Evolutionary conservation across 2,113 vertebrate species (phyloP), one percentile per base, ranked within the genome.

Genomic region (Tyrannus savana): DNA sequence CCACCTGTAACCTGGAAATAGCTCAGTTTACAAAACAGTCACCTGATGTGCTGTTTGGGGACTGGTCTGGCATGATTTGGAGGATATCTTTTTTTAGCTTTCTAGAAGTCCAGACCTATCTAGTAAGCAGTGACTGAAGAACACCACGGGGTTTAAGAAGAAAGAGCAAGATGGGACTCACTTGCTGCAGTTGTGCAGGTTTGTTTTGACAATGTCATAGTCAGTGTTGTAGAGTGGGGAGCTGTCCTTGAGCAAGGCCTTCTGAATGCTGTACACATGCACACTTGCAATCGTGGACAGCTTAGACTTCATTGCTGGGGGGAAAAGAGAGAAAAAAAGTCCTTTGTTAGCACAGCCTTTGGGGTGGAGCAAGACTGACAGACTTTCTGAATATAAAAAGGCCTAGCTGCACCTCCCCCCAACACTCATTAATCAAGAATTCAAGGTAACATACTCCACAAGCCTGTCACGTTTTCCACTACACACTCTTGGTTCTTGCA

Each of bases 191-290:
- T 98, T 98, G 86, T 98, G 98, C 63, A 99, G 97, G 92, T 99
- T 99, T 62, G 99, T 98, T 96, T 99, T 99, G 77, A 99, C 96
- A 14, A 99, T 98, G 77, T 99, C 99, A 1, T 99, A 99, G 97
- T 99, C 99, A 0, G 99, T 99, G 64, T 98, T 98, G 98, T 99
- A 99, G 67, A 99, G 99, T 0, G 99, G 99, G 4, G 98, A 97
- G 27, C 99, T 99, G 98, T 99, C 99, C 95, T 98, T 99, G 42
- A 99, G 98, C 64, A 98, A 96, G 27, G 99, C 99, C 95, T 99
- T 99, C 97, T 99, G 99, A 67, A 99, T 97, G 77, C 99, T 99
- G 98, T 99, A 99, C 84, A 99, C 97, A 6, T 99, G 99, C 68
- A 99, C 96, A 1, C 99, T 99, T 16, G 98, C 97, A 7, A 98